Base-by-base conservation (phyloP, 1,140 invertebrate species). In the Augochlora pura region DNA sequence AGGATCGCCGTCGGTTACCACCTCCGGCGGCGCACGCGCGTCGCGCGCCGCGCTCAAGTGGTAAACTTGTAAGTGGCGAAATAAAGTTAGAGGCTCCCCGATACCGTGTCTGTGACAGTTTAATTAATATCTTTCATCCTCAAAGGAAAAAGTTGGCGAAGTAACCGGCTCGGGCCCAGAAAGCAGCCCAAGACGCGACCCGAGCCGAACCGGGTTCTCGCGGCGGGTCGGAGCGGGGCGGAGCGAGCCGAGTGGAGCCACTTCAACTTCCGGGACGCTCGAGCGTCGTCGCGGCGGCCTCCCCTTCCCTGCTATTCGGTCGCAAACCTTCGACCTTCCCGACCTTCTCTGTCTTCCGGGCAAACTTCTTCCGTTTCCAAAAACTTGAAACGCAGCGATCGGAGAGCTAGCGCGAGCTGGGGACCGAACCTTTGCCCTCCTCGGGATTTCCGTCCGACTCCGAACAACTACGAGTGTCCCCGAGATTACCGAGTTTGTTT, bases 121-220 rank as follows among this genome's bases (percentile, higher is more conserved):
- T 92, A 92, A 92, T 92, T 92, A 92, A 92, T 92, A 92, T 91
- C 90, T 92, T 91, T 91, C 90, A 90, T 91, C 90, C 86, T 91
- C 89, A 91, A 92, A 92, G 89, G 85, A 92, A 92, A 92, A 92
- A 92, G 86, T 92, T 91, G 90, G 88, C 88, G 88, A 92, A 90
- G 88, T 91, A 88, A 84, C 88, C 87, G 83, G 74, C 84, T 80
- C 83, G 78, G 71, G 77, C 76, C 71, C 71, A 63, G 65, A 57
- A 57, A 57, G 27, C 54, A 69, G 74, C 32, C 7, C 23, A 39
- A 46, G 42, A 46, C 42, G 42, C 42, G 42, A 46, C 10, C 9
- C 86, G 86, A 88, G 85, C 16, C 49, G 49, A 32, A 32, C 32
- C 32, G 46, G 38, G 32, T 0, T 9, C n/a, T 16, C 38, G 21